phyloP scores from a whole-genome alignment of 2,113 vertebrate genomes.

The Menura novaehollandiae region DNA sequence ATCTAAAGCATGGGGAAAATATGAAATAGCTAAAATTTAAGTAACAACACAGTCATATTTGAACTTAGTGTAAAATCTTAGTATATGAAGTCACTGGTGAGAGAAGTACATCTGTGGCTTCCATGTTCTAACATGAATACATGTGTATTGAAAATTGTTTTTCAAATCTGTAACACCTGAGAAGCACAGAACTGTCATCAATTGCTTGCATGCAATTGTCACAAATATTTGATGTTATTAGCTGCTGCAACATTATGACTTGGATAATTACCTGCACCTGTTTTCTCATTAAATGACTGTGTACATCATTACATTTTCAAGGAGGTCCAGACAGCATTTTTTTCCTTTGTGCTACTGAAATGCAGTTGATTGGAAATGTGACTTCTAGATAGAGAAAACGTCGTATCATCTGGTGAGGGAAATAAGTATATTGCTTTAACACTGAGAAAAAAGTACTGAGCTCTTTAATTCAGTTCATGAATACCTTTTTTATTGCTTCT shows the following conservation, averaged over 20 bases:
- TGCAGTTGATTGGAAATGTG: conserved; percentile 23
- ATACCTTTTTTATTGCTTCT: conserved; percentile 32
- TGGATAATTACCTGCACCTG: conserved; percentile 53
- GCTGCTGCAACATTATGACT: conserved; percentile 46
- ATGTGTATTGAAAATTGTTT: not conserved
- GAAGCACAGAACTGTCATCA: not conserved
- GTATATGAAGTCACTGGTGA: not conserved
- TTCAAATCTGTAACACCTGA: not conserved
- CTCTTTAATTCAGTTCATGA: conserved; percentile 5
- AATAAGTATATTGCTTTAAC: conserved; percentile 10
- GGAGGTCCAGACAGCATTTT: conserved; percentile 4
- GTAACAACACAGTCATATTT: not conserved
- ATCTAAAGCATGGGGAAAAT: not conserved
- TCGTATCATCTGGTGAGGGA: conserved; percentile 8
- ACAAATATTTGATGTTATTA: conserved; percentile 56
- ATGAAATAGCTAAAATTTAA: not conserved
- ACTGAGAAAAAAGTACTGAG: not conserved
- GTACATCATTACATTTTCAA: conserved; percentile 32
- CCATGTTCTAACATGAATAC: not conserved
- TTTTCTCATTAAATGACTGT: conserved; percentile 32
- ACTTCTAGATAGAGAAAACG: conserved; percentile 14
- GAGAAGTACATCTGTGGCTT: not conserved
- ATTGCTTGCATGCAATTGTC: conserved; percentile 24
- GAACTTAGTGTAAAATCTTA: not conserved
- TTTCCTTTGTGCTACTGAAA: conserved; percentile 11